Conservation (phyloP, 2,797 vertebrate genomes). For the Parauchenoglanis ngamensis region DNA sequence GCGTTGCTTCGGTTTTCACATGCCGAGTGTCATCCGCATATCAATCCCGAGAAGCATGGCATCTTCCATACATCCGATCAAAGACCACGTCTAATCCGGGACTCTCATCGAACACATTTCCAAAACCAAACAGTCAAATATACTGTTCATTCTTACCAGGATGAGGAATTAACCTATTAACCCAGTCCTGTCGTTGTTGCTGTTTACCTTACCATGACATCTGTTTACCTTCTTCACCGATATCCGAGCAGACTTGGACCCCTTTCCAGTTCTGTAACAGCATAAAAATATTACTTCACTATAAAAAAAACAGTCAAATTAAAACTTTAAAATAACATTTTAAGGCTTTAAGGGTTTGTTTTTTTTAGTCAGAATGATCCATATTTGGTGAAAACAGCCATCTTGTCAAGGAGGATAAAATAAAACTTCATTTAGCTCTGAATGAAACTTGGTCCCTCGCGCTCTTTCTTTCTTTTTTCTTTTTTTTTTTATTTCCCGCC, state of each 20-base stretch:
- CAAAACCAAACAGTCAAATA: no score
- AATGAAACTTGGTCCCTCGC: neutral
- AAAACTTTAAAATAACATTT: neutral
- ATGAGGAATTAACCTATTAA: neutral
- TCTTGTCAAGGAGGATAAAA: conserved; percentile 7
- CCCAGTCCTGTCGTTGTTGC: neutral
- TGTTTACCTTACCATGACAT: neutral
- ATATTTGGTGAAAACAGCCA: neutral
- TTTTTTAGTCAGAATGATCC: neutral
- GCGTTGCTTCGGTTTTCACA: neutral
- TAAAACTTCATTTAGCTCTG: conserved; percentile 3
- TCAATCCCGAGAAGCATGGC: neutral
- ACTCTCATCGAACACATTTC: neutral
- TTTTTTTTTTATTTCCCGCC: neutral
- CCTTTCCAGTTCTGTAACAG: neutral
- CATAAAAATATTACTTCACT: neutral
- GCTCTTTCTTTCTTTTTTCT: neutral
- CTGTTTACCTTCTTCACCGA: neutral
- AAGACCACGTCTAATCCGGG: neutral
- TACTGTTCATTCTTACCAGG: neutral
- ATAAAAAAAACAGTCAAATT: neutral
- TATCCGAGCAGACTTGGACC: neutral
- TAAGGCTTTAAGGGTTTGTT: neutral
- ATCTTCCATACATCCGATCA: neutral
- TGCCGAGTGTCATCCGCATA: neutral